Conservation (phyloP, 2,797 vertebrate genomes). For the Cryptoblepharus egeriae region DNA sequence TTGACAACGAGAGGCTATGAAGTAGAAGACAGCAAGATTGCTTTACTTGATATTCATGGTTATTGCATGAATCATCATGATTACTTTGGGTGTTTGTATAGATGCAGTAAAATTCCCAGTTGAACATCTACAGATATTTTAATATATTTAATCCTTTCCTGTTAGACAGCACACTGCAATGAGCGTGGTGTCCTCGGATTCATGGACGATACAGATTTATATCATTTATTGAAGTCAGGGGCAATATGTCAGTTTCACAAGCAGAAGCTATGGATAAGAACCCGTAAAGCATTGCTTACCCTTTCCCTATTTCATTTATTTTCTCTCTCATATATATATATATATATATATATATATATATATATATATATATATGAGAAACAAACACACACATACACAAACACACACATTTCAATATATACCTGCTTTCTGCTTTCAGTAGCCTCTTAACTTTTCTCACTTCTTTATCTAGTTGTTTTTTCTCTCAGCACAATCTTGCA, state of each 20-base stretch:
- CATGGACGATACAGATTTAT: conserved; percentile 7
- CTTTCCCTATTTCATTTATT: background rate
- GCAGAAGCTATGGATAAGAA: conserved; percentile 12
- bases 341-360: no score
- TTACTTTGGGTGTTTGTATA: conserved; percentile 19
- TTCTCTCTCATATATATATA: no score
- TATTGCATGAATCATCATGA: background rate
- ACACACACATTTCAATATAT: no score
- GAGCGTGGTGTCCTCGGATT: background rate
- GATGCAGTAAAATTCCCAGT: conserved; percentile 5
- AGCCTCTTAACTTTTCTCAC: background rate
- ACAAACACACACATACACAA: no score
- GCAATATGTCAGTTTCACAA: conserved; percentile 17
- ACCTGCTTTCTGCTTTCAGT: no score
- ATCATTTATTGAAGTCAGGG: background rate
- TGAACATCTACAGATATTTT: background rate
- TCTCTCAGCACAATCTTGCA: background rate
- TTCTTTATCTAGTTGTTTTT: background rate
- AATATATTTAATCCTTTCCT: background rate
- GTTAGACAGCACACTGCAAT: background rate
- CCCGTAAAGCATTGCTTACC: background rate
- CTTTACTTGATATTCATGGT: conserved; percentile 1
- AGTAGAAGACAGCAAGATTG: conserved; percentile 6
- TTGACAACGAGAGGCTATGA: conserved; percentile 9
- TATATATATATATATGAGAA: no score